Base-by-base conservation (phyloP, 2,113 vertebrate species). In the Psittacara wagleri region DNA sequence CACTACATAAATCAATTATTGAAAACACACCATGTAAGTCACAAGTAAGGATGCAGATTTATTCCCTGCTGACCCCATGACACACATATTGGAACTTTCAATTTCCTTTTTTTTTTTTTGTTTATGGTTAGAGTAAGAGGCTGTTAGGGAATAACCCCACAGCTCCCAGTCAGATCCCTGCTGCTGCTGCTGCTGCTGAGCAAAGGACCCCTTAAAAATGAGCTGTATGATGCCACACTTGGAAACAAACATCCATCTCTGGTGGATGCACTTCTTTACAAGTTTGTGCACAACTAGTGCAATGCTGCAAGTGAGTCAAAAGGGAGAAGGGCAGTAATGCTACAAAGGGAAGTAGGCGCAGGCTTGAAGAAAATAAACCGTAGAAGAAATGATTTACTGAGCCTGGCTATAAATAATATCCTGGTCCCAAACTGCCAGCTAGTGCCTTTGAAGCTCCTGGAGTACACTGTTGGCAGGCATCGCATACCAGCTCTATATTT, bases 401-500 rank as follows among this genome's bases (percentile, higher is more conserved):
- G 78, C 49, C 83, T 81, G 64, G 64, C 49, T 95, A 95, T 87
- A 97, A 94, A 94, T 86, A 95, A 92, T 14, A 39, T 6, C 74
- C 59, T 8, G 61, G 73, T 81, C 74, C 81, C 91, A 28, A 31
- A 75, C 86, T 83, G 70, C 78, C 92, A 88, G 92, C 74, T 9
- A 37, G 29, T 88, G 91, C 83, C 74, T 68, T 6, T 78, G 74
- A 69, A 88, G 83, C 81, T 92, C 89, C 91, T 72, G 83, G 88
- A 91, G 91, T 19, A 51, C 73, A 67, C 2, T 64, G 61, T 86
- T 84, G 86, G 49, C 92, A 63, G 52, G 69, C 89, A 75, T 15
- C 14, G 4, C 88, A 68, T 91, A 79, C 94, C 95, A 75, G 16
- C 61, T 81, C 91, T 95, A 90, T 93, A 90, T 97, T 95, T 84